Evolutionary conservation across 2,113 vertebrate genomes (phyloP).

Genomic region (Melanocharis versteri): DNA sequence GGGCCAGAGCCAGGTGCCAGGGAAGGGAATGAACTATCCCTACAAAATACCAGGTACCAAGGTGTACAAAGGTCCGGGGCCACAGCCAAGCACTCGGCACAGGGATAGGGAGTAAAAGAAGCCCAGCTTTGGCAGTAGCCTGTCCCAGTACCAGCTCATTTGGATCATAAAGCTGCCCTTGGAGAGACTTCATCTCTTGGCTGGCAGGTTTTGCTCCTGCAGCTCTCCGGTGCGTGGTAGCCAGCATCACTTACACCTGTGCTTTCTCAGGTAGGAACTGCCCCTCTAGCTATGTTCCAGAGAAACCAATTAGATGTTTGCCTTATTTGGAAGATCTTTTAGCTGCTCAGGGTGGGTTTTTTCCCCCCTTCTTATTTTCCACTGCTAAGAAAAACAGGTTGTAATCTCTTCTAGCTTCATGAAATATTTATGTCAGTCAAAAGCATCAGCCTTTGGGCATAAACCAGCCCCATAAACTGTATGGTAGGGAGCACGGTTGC

Average conservation of each 20-base stretch:
- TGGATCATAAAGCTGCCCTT: not conserved
- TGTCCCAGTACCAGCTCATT: not conserved
- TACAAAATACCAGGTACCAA: no score
- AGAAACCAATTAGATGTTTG: not conserved
- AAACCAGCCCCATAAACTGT: not conserved
- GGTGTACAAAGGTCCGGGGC: no score
- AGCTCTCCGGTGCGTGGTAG: not conserved
- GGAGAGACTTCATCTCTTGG: not conserved
- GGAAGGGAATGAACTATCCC: not conserved
- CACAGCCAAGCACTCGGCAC: not conserved
- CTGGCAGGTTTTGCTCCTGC: not conserved
- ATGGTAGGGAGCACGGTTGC: not conserved
- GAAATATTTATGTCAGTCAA: conserved; percentile 14
- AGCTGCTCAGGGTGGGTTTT: not conserved
- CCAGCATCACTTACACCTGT: not conserved
- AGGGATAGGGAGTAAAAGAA: not conserved
- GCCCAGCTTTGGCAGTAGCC: not conserved
- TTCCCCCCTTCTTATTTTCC: not conserved
- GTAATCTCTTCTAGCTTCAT: not conserved
- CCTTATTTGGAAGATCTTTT: not conserved
- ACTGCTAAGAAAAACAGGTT: not conserved
- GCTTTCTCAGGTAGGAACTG: not conserved
- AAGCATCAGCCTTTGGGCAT: not conserved
- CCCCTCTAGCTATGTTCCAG: conserved; percentile 8
- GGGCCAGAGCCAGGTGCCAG: not conserved